Evolutionary conservation across 1,140 invertebrate genomes (phyloP).

Genomic region (Zaprionus africanus): DNA sequence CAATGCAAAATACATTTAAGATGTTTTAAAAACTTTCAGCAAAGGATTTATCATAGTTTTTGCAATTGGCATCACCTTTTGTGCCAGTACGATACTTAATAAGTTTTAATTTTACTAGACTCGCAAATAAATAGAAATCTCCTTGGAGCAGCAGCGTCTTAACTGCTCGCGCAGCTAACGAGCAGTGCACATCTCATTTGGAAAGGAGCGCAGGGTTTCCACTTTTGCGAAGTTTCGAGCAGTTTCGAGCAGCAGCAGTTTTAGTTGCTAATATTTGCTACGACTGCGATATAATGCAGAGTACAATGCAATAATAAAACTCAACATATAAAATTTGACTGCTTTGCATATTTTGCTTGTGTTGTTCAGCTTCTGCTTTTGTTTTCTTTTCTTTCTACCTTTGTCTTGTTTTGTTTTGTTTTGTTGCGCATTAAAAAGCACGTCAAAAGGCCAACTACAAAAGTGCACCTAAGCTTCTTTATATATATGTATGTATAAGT

Average conservation of each 20-base stretch:
- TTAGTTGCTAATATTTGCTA: constrained; percentile 8
- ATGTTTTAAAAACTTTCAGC: not conserved
- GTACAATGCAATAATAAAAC: constrained; percentile 54
- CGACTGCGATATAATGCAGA: constrained; percentile 41
- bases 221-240: not conserved
- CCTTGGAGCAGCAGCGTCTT: not conserved
- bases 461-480: constrained; percentile 74
- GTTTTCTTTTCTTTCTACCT: constrained; percentile 18
- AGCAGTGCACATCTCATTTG: constrained; percentile 3
- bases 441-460: constrained; percentile 65
- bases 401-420: constrained; percentile 25
- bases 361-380: constrained; percentile 35
- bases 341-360: constrained; percentile 46
- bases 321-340: constrained; percentile 72
- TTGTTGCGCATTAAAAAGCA: constrained; percentile 55
- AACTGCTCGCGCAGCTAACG: not conserved
- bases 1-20: constrained; percentile 51
- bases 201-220: not conserved
- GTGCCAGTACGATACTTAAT: not conserved
- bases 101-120: not conserved
- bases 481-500: constrained; percentile 14
- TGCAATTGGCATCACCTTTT: not conserved
- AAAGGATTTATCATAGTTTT: not conserved
- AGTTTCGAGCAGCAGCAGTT: not conserved
- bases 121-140: constrained; percentile 3